Base-by-base conservation (phyloP, 2,113 vertebrate species). In the Arothron firmamentum region DNA sequence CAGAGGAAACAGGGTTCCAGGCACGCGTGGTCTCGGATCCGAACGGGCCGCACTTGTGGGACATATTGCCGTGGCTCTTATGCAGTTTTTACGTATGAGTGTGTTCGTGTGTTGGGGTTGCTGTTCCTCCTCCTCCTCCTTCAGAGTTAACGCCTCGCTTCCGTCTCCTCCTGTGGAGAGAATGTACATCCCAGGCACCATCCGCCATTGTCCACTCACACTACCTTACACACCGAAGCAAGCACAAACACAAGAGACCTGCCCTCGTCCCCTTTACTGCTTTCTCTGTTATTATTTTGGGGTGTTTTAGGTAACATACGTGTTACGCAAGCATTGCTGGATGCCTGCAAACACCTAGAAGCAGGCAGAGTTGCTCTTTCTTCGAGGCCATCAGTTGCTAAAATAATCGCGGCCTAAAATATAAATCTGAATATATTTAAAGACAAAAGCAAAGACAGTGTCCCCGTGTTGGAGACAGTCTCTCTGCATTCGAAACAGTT, bases 51-150 rank as follows among this genome's bases (percentile, higher is more conserved):
- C 84, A 87, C 80, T 81, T 77, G 73, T 84, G 82, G 87, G 89
- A 74, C 78, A 68, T 87, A 84, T 87, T 78, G 78, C 82, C 80
- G 87, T 83, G 87, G 84, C 75, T 86, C 78, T 84, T 82, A 84
- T 79, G 80, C 75, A 79, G 83, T 66, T 54, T 65, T 70, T 75
- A 62, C 31, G 64, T 82, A 19, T 61, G 75, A 2, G 70, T 67
- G 56, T 46, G 43, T 55, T 59, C n/a, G 25, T 28, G 25, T 28
- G 65, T 48, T 45, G 7, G 17, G 60, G 63, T 67, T 67, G 45
- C 56, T 72, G 69, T 55, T 61, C 78, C 74, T 76, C 71, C 74
- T 75, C 74, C 71, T 52, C n/a, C n/a, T n/a, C n/a, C n/a, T 57
- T 65, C 50, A 55, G 28, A 49, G 62, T 77, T 55, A 57, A 78